Evolutionary conservation across 2,888 invertebrate genomes (phyloP).

Genomic region (Xestia c-nigrum): DNA sequence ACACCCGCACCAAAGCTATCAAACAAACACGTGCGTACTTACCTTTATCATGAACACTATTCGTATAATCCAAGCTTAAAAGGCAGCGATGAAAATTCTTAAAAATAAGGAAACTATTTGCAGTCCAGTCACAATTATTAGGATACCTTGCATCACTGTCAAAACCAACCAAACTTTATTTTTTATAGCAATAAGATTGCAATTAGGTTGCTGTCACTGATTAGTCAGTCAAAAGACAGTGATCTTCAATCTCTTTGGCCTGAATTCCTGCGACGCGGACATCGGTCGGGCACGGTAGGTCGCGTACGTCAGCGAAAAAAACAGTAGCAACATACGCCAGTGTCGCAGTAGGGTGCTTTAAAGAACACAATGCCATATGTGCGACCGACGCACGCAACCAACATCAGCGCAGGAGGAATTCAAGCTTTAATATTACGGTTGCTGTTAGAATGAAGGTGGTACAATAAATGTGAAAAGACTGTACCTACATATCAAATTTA

Average conservation of each 20-base stretch:
- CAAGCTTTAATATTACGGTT: background rate
- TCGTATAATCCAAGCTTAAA: background rate
- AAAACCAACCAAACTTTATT: background rate
- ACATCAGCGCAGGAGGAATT: too few species aligned
- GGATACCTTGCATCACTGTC: too few species aligned
- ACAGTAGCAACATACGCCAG: too few species aligned
- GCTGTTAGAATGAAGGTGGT: too few species aligned
- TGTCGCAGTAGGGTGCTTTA: too few species aligned
- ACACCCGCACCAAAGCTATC: constrained; percentile 35
- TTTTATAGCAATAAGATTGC: background rate
- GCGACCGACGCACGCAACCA: too few species aligned
- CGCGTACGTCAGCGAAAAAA: too few species aligned
- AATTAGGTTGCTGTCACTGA: background rate
- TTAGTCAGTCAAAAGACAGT: background rate
- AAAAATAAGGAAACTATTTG: background rate
- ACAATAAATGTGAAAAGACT: background rate
- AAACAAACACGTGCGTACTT: constrained; percentile 38
- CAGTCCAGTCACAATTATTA: constrained; percentile 5
- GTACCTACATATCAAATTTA: constrained; percentile 12
- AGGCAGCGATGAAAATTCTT: background rate
- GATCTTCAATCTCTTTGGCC: background rate
- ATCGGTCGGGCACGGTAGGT: too few species aligned
- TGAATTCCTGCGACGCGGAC: too few species aligned
- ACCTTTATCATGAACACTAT: constrained; percentile 14
- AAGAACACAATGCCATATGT: too few species aligned